Evolutionary conservation across 2,113 vertebrate species (phyloP).

Genomic region (Ictidomys tridecemlineatus): DNA sequence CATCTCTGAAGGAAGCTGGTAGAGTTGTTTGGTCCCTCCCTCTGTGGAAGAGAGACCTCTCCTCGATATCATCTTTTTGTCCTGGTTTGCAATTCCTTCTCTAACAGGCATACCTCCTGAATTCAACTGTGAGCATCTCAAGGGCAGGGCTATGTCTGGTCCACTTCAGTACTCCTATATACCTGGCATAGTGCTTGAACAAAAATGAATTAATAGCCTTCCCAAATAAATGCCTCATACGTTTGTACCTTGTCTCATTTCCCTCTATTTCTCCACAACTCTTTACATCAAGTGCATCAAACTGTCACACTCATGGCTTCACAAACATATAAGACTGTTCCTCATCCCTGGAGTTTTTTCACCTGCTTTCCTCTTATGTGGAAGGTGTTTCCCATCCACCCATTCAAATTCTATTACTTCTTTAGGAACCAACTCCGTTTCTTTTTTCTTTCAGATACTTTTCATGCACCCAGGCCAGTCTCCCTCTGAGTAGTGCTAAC

Average conservation of each 20-base stretch:
- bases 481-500: constrained; percentile 17
- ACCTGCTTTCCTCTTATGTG: not conserved
- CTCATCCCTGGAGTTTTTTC: not conserved
- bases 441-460: not conserved
- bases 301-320: not conserved
- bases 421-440: constrained; percentile 50
- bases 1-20: constrained; percentile 16
- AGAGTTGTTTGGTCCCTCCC: not conserved
- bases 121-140: not conserved
- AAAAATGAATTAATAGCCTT: constrained; percentile 31
- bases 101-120: not conserved
- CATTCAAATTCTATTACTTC: constrained; percentile 27
- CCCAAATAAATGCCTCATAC: not conserved
- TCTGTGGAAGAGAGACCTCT: not conserved
- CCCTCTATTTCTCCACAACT: not conserved
- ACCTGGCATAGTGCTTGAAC: not conserved
- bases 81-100: constrained; percentile 19
- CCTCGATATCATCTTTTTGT: not conserved
- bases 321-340: constrained; percentile 10
- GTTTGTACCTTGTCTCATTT: constrained; percentile 37
- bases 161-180: not conserved
- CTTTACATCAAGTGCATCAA: not conserved
- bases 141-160: not conserved
- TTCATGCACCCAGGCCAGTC: not conserved
- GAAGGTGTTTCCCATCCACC: not conserved